Base-by-base conservation (phyloP, 1,140 invertebrate species). In the Lerema accius region DNA sequence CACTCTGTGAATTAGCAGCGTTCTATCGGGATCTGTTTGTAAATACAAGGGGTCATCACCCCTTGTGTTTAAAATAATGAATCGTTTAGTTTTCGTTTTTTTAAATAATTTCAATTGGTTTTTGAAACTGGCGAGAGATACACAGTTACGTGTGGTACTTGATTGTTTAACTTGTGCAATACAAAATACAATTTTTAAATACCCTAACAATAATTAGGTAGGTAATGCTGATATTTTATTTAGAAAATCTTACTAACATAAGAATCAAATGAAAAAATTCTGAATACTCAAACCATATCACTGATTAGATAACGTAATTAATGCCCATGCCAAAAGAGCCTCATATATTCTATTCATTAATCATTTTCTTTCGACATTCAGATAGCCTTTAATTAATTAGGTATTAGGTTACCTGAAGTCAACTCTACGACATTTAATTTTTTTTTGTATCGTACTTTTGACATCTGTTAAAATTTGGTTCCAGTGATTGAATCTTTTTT, bases 1-100 rank as follows among this genome's bases (percentile, higher is more conserved):
- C 71, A 43, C 53, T 68, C 59, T 40, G 45, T 66, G 65, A 11
- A 46, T 59, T 69, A 23, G 65, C 40, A 59, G 59, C 71, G 43
- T 51, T 50, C 43, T 46, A 56, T 70, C 51, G 55, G 37, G 48
- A 73, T 71, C 71, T 89, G 83, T 87, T 86, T 84, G 78, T 89
- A 85, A 85, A 86, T 86, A 80, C 69, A 66, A 71, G 68, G 71
- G 77, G 84, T 79, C 78, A 80, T 71, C 73, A 80, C 60, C 82
- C 78, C 68, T 73, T 59, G 69, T 79, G 66, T 76, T 76, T 76
- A 58, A 64, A 67, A n/a, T 48, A 48, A 17, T 28, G 26, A 43
- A 55, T 56, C 19, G 19, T 53, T 19, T 43, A 43, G 9, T 23
- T 26, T 28, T 7, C 19, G 19, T 17, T 14, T n/a, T 35, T 17